Evolutionary conservation across 1,140 invertebrate genomes (phyloP), one percentile per base, ranked within the genome.

Genomic region (Drosophila persimilis): DNA sequence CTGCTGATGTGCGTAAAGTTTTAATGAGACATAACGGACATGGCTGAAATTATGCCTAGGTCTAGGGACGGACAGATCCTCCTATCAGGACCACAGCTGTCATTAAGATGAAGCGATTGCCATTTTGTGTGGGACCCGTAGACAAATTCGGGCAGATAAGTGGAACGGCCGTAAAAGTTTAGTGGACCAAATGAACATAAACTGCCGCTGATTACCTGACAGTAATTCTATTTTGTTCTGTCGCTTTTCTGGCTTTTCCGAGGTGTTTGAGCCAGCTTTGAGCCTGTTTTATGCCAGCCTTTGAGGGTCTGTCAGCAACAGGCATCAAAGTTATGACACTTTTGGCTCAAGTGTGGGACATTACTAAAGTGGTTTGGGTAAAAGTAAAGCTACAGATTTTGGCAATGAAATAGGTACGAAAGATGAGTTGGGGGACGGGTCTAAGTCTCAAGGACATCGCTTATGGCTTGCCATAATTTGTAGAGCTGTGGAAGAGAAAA

Each of bases 1-100:
- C 39, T 29, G 48, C 48, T 61, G 64, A 66, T 67, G 61, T 70
- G 53, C 76, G 63, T 77, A 69, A 85, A 84, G 43, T 85, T 77
- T 86, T 86, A 85, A 85, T 85, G 81, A 59, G 67, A 74, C 77
- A 84, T 77, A 72, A 80, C 79, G 67, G 81, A 62, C 67, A 74
- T 58, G 50, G 35, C 17, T 24, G 60, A 52, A 17, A 17, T 17
- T 17, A 17, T 17, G 17, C 17, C 17, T 17, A 17, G 17, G 17
- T 17, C 17, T 17, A 17, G 17, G 17, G 17, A 17, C 17, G 77
- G 15, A 17, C n/a, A 48, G 44, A 56, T 66, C 35, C 62, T 22
- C 31, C 61, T 66, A 54, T 59, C 61, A 43, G 55, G 41, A 41
- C 7, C 13, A 43, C 53, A 69, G 53, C 46, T 70, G 73, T 79